These are phyloP conservation scores for Odontocerum albicorne DNA, from an alignment of 2,888 invertebrate species.

Conservation along the genomic window DNA sequence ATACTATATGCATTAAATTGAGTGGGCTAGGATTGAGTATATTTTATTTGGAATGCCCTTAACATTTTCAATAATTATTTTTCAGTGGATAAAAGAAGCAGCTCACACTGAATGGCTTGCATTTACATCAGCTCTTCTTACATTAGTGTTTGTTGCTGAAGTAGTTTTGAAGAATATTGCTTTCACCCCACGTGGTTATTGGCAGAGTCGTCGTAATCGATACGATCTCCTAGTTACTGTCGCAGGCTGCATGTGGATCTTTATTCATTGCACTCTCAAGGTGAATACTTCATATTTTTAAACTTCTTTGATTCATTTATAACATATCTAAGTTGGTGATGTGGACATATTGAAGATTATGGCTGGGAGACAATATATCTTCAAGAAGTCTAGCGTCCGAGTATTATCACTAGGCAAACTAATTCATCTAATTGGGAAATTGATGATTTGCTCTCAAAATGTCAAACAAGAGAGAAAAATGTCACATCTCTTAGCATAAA, in stretches of 20 bases:
- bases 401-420: too few species aligned
- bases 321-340: too few species aligned
- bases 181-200: slow-evolving; percentile 96
- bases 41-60: background rate
- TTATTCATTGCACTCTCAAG: slow-evolving; percentile 86
- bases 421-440: too few species aligned
- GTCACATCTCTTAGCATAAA: too few species aligned
- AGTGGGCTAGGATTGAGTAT: background rate
- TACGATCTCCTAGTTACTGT: slow-evolving; percentile 97
- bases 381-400: too few species aligned
- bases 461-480: too few species aligned
- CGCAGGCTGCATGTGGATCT: slow-evolving; percentile 95
- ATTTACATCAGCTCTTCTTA: slow-evolving; percentile 84
- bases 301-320: too few species aligned
- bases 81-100: slow-evolving; percentile 84
- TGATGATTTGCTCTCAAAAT: too few species aligned
- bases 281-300: too few species aligned
- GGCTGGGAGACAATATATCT: too few species aligned
- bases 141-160: slow-evolving; percentile 92
- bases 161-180: slow-evolving; percentile 98
- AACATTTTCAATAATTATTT: slow-evolving; percentile 11
- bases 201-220: slow-evolving; percentile 96
- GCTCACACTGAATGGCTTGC: slow-evolving; percentile 80
- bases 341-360: too few species aligned
- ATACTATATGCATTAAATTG: background rate